Evolutionary conservation across 2,113 vertebrate genomes (phyloP), one percentile per base, ranked within the genome.

Genomic region (Hippopotamus amphibius): DNA sequence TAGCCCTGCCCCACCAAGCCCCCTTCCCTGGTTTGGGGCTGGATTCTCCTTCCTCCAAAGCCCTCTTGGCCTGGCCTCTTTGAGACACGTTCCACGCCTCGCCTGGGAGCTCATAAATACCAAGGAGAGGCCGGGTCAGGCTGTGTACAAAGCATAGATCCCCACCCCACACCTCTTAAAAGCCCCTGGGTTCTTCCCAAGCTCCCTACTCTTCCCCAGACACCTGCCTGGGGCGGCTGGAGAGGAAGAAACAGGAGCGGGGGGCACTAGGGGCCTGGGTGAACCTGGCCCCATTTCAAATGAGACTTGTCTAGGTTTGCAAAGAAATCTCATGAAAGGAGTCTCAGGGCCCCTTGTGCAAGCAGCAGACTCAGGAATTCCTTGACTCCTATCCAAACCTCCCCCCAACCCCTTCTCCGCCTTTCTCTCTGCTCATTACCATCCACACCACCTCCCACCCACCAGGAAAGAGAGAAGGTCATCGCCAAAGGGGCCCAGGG

Each of bases 291-390:
- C 30, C 76, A 50, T 59, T 94, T 97, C 96, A 93, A 93, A 59
- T n/a, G 61, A 96, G 96, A 96, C 88, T 90, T 89, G 95, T 93
- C 80, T 97, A 3, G 17, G 76, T 97, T 93, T 98, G 96, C 96
- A 97, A 96, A 96, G 98, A 96, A 92, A 88, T 93, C 92, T 89
- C 89, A 91, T 88, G 94, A 94, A 97, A 96, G 93, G 95, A 89
- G 30, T 96, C 92, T 96, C 92, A 89, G 96, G 95, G 97, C 95
- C 91, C 91, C 95, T 97, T 71, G 74, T 96, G 93, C 95, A 96
- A 92, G 92, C 96, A 97, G 97, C 93, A 98, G 95, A 92, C 97
- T 96, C 92, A 97, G 97, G 97, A 98, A 98, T 98, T 98, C 97
- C 97, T 98, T 98, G 98, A 98, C 96, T 98, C 77, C 68, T 68